Evolutionary conservation across 2,888 invertebrate genomes (phyloP), one percentile per base, ranked within the genome.

Genomic region (Monoplex corrugatus): DNA sequence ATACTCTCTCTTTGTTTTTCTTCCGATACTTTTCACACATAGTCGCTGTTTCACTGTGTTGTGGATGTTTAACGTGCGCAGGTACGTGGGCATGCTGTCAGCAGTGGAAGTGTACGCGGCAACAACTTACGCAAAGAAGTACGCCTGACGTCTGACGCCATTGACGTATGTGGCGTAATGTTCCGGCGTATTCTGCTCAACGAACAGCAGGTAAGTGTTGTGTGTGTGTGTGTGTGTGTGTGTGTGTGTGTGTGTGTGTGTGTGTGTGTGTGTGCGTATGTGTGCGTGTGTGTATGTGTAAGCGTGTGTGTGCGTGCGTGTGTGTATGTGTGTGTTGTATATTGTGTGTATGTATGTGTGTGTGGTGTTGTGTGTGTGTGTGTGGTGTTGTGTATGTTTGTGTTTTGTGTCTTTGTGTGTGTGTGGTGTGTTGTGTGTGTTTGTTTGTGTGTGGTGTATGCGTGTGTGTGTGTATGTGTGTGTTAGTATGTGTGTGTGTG

Each of bases 81-180:
- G 91, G 57, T 91, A 90, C 63, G 84, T 91, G 45, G 91, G 91
- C 28, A 72, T 91, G 72, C 78, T 90, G 63, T 90, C 89, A 6
- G 90, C 89, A 23, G 91, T 91, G 23, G 72, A 80, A 72, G 89
- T 91, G 35, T 86, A 72, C 86, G 85, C 88, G 89, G 84, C 23
- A 89, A 89, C 50, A 90, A 87, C 85, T 43, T 89, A n/a, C 85
- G 90, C 45, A 32, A 57, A 23, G 88, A 88, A 43, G 88, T 88
- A 28, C 82, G 88, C 63, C 50, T 80, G 28, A 82, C 57, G n/a
- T 83, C 88, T 19, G 88, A 88, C 32, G 88, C 88, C 35, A 82
- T 82, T 57, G 88, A 88, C 68, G 82, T 83, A 23, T 88, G 88
- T 44, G 83, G 88, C 63, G 68, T 72, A 72, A 88, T 88, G 88